phyloP scores from a whole-genome alignment of 2,888 invertebrate genomes.

The Agonopterix subpropinquella region DNA sequence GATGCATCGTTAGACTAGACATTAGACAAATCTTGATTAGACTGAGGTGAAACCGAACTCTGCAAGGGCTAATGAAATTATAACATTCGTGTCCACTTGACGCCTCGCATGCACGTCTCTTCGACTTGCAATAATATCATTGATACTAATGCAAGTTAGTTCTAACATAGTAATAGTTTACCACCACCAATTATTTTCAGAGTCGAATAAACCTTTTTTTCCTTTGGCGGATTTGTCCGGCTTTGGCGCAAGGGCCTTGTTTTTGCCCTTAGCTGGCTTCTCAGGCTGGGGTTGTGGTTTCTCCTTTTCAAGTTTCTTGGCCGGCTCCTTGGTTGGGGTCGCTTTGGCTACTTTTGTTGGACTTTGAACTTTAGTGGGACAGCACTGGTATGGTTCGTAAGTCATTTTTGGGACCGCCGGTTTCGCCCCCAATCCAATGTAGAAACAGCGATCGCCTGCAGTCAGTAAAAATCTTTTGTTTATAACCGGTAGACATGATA shows the following conservation, averaged over 20 bases:
- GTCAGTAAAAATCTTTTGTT: slow-evolving; percentile 87
- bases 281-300: slow-evolving; percentile 48
- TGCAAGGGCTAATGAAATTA: slow-evolving; percentile 32
- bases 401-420: slow-evolving; percentile 83
- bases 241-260: slow-evolving; percentile 69
- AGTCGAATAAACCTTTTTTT: slow-evolving; percentile 90
- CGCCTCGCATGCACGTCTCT: slow-evolving; percentile 47
- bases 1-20: slow-evolving; percentile 50
- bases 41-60: slow-evolving; percentile 38
- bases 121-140: slow-evolving; percentile 44
- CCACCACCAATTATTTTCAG: slow-evolving; percentile 91
- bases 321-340: slow-evolving; percentile 78
- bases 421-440: slow-evolving; percentile 95
- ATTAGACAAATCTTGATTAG: slow-evolving; percentile 14
- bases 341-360: slow-evolving; percentile 88
- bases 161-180: slow-evolving; percentile 62
- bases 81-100: slow-evolving; percentile 68
- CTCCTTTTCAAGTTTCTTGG: slow-evolving; percentile 64
- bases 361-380: slow-evolving; percentile 88
- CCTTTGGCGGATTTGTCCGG: slow-evolving; percentile 77
- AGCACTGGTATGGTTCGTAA: slow-evolving; percentile 95
- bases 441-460: slow-evolving; percentile 98
- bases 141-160: slow-evolving; percentile 42
- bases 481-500: slow-evolving; percentile 20
- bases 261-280: slow-evolving; percentile 60